A percentile compares a stretch with the other conserved stretches of the same genome.
These are phyloP conservation scores for Acestrorhynchus altus DNA, from an alignment of 2,797 vertebrate genomes.

Conservation along the genomic window DNA sequence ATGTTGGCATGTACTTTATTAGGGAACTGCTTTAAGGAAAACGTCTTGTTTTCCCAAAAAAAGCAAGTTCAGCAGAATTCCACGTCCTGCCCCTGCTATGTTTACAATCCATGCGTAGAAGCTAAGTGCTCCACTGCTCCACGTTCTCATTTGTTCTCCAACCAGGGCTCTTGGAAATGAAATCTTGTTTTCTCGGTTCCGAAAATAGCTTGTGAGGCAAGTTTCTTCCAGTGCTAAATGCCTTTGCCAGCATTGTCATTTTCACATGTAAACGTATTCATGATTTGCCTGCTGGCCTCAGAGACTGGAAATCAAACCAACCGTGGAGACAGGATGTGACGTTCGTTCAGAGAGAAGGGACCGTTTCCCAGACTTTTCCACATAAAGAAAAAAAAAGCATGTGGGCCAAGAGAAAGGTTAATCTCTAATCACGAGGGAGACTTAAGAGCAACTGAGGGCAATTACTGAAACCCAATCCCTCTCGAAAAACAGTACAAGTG, in stretches of 20 bases:
- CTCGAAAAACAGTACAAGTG: slow-evolving; percentile 36
- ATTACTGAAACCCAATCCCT: slow-evolving; percentile 41
- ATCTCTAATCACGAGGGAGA: slow-evolving; percentile 41
- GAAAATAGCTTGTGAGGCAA: neutral
- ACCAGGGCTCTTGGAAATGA: neutral
- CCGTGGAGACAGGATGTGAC: slow-evolving; percentile 5
- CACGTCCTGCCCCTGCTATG: neutral
- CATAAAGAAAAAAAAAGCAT: slow-evolving; percentile 24
- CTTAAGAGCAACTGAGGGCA: slow-evolving; percentile 29
- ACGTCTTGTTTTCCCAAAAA: neutral
- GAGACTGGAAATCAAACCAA: slow-evolving; percentile 1
- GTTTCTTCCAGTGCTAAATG: slow-evolving; percentile 13
- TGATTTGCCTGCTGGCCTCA: neutral
- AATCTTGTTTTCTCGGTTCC: neutral
- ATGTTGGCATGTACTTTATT: neutral
- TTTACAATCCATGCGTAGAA: neutral
- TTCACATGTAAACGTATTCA: slow-evolving; percentile 4
- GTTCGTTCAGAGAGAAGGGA: neutral
- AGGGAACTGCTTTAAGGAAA: neutral
- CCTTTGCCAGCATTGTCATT: slow-evolving; percentile 41
- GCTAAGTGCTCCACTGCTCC: neutral
- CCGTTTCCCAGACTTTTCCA: slow-evolving; percentile 12
- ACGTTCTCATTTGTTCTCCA: neutral
- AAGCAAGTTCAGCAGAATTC: slow-evolving; percentile 5
- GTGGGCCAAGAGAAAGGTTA: slow-evolving; percentile 41